phyloP scores from a whole-genome alignment of 2,888 invertebrate species.

The Polydesmus complanatus region DNA sequence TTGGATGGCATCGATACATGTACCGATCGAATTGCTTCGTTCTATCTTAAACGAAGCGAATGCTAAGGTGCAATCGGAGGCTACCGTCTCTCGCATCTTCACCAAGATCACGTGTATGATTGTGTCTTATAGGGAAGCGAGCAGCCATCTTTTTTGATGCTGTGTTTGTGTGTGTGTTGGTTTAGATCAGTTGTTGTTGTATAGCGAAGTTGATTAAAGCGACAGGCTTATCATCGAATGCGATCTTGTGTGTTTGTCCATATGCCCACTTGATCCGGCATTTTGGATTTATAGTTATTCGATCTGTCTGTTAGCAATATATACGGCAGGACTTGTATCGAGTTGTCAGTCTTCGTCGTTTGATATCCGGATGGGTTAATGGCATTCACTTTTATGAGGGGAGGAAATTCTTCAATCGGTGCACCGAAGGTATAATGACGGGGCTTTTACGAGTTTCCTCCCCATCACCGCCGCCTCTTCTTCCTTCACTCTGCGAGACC shows the following conservation, averaged over 20 bases:
- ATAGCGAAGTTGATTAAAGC: background rate
- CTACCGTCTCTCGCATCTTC: background rate
- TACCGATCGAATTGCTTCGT: background rate
- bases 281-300: background rate
- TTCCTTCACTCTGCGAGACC: no score
- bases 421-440: background rate
- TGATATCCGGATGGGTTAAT: background rate
- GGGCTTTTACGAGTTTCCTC: background rate
- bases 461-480: background rate
- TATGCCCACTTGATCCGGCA: background rate
- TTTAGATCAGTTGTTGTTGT: background rate
- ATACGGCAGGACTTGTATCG: no score
- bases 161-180: background rate
- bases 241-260: background rate
- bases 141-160: background rate
- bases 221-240: background rate
- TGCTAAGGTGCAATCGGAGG: background rate
- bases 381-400: background rate
- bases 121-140: background rate
- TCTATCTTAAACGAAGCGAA: no score
- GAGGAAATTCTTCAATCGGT: background rate
- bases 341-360: no score
- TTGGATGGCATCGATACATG: background rate
- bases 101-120: no score
- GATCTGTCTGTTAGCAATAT: background rate